Conservation (phyloP, 2,113 vertebrate genomes). For the Beaufortia kweichowensis region DNA sequence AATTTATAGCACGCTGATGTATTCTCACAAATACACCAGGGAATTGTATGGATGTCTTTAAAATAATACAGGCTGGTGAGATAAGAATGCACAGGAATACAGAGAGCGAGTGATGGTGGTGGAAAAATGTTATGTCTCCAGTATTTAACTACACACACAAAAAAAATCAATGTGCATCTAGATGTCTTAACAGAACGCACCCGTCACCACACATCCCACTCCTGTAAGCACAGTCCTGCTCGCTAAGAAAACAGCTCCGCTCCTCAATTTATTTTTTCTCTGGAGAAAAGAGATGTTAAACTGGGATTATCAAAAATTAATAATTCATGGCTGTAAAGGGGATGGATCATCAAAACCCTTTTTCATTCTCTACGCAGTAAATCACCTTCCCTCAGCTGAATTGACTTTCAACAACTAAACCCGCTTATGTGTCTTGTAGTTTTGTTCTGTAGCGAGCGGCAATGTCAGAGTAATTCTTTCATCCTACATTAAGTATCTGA, state of each 20-base stretch:
- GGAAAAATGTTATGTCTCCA: background rate
- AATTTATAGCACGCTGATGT: constrained; percentile 28
- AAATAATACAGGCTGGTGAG: background rate
- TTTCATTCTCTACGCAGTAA: constrained; percentile 32
- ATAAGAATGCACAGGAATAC: background rate
- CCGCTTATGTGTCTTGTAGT: background rate
- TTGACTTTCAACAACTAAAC: background rate
- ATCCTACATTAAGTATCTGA: too few relatives aligned
- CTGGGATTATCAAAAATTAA: constrained; percentile 67
- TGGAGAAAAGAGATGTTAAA: constrained; percentile 51
- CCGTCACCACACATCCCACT: background rate
- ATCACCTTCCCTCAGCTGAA: background rate
- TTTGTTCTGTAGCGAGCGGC: background rate
- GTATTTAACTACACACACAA: background rate
- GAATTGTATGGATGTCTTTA: background rate
- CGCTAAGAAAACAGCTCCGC: background rate
- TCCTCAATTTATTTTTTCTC: constrained; percentile 11
- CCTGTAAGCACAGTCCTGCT: background rate
- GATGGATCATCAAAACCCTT: constrained; percentile 11
- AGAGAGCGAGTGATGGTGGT: background rate
- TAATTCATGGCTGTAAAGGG: constrained; percentile 60
- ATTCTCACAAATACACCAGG: constrained; percentile 24
- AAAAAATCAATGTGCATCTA: constrained; percentile 17
- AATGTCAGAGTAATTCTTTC: background rate
- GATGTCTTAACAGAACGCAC: constrained; percentile 12